Base-by-base conservation (phyloP, 2,113 vertebrate genomes). In the Hymenochirus boettgeri region DNA sequence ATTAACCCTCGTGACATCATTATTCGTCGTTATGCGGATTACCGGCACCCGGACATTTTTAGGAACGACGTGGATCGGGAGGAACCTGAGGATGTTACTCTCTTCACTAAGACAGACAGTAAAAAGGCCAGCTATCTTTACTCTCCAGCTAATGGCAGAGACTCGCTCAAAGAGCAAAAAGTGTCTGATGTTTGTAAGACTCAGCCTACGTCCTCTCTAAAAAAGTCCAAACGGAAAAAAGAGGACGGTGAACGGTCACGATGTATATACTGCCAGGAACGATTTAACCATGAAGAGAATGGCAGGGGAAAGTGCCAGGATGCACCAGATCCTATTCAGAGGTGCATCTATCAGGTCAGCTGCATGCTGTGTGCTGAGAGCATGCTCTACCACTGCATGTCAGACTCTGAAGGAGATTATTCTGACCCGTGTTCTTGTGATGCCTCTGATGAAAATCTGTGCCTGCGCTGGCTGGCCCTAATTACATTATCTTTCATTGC, bases 321-420 rank as follows among this genome's bases (percentile, higher is more conserved):
- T 70, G 96, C 96, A 0, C 96, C 96, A 3, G 96, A 99, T 81
- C 95, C 96, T 48, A n/a, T 99, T 79, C 92, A 89, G 77, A 92
- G 92, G 85, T 99, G 95, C 89, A 98, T 99, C 82, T 92, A 99
- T 86, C 91, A 92, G 89, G 91, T 99, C 84, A 99, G 96, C 83
- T 99, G 96, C 86, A 98, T 99, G 96, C 93, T 98, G 77, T 99
- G 96, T 2, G 96, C 96, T 9, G 96, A 99, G 90, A 99, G 96
- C 88, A 98, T 99, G 95, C 86, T 99, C 37, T 99, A 99, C 83
- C 96, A 99, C 89, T 99, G 96, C 89, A 98, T 98, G 96, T 98
- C 96, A 62, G 96, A 97, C 89, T 98, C 95, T 0, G 96, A 99
- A 83, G 96, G 96, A 53, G 96, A 99, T 77, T 99, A 96, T 78